Base-by-base conservation (phyloP, 2,797 vertebrate species). In the Taeniopygia guttata region DNA sequence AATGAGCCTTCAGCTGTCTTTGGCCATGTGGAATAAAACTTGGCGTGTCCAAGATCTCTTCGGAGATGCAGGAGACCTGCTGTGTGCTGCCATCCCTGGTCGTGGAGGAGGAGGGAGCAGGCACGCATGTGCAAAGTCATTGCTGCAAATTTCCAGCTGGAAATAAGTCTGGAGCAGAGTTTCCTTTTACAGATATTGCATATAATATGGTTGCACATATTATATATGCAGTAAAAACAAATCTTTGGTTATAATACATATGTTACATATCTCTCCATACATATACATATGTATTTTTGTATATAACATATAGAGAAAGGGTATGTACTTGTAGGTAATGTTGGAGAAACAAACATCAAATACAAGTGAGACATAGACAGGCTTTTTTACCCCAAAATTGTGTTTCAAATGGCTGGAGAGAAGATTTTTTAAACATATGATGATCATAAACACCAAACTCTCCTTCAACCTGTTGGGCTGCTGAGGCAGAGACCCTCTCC, bases 1-100 rank as follows among this genome's bases (percentile, higher is more conserved):
- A 79, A 90, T 58, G 87, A 88, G 30, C 49, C 89, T 95, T 95
- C 74, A 63, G 49, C 43, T 38, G 23, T 84, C 77, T 82, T 88
- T 3, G 0, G 43, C 77, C 45, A 16, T 0, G 4, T 84, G 77
- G 74, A 79, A 67, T 86, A 86, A 82, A 81, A 70, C 42, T 54
- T 87, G 80, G 30, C 7, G 0, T 16, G 9, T 58, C 67, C 63
- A 60, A 62, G 77, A 38, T 56, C 42, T 84, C 59, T 94, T 90
- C 59, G 69, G 91, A 81, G 91, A 63, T 19, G 40, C 58, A 76
- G 82, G 45, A 90, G 81, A 62, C 46, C 72, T 9, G 16, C 72
- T 94, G 70, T 46, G 59, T 58, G 68, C 60, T 93, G 81, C 58
- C 86, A 72, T 89, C 55, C 62, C 64, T 42, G 18, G 34, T 73